Conservation (phyloP, 2,888 invertebrate species). For the Rhagonycha fulva region DNA sequence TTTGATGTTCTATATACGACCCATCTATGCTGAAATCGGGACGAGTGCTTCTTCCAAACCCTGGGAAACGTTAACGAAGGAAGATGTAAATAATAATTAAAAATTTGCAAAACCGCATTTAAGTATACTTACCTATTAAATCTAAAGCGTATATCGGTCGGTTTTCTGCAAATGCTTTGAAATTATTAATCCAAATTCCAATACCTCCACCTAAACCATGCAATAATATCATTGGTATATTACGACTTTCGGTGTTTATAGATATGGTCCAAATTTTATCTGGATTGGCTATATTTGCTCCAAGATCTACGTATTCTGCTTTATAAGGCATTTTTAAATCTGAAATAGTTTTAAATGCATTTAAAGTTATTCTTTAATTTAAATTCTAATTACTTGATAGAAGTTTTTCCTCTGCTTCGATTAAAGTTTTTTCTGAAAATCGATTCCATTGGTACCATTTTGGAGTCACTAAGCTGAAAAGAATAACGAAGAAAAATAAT, state of each 20-base stretch:
- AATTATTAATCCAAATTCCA: constrained; percentile 89
- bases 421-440: constrained; percentile 75
- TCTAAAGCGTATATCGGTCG: constrained; percentile 60
- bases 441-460: constrained; percentile 77
- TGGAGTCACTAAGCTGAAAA: not conserved
- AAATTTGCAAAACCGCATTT: not conserved
- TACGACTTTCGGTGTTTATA: constrained; percentile 61
- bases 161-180: constrained; percentile 75
- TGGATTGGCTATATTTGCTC: constrained; percentile 59
- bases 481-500: not conserved
- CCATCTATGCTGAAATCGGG: constrained; percentile 81
- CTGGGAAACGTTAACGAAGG: constrained; percentile 82
- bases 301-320: constrained; percentile 58
- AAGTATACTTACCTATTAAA: not conserved
- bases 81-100: constrained; percentile 52
- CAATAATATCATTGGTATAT: constrained; percentile 83
- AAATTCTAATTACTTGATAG: constrained; percentile 44
- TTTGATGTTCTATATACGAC: constrained; percentile 79
- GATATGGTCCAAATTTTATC: constrained; percentile 69
- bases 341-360: not conserved
- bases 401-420: constrained; percentile 66
- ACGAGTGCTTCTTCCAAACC: constrained; percentile 92
- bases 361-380: not conserved
- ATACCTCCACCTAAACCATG: constrained; percentile 94
- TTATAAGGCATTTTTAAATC: constrained; percentile 22